Percentiles rank a stretch among this genome's conserved stretches.
phyloP scores from a whole-genome alignment of 2,113 vertebrate species.

The Chelonoidis abingdonii region DNA sequence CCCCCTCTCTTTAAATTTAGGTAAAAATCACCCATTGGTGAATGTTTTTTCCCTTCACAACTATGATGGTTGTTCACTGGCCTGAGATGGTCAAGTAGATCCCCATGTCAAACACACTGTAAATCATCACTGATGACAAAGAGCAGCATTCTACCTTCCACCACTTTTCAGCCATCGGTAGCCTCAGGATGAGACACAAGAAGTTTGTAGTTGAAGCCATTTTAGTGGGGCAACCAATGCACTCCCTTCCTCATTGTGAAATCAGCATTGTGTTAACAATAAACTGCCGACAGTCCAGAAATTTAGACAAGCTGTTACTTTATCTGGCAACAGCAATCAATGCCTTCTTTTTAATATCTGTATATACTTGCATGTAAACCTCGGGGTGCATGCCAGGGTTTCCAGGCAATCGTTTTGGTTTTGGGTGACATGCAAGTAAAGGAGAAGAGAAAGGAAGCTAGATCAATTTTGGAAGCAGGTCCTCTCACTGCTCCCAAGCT shows the following conservation, averaged over 20 bases:
- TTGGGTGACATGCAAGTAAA: slow-evolving; percentile 13
- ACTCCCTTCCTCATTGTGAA: not conserved
- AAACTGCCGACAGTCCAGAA: not conserved
- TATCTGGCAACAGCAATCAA: not conserved
- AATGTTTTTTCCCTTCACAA: too few relatives aligned
- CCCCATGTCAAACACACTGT: not conserved
- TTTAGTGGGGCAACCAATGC: not conserved
- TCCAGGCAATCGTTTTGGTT: slow-evolving; percentile 5
- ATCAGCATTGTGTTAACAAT: not conserved
- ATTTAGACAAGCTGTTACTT: slow-evolving; percentile 9
- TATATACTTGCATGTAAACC: not conserved
- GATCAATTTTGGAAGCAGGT: slow-evolving; percentile 16
- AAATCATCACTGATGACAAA: not conserved
- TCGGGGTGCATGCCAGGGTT: slow-evolving; percentile 3
- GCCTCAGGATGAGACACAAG: not conserved
- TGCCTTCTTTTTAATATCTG: not conserved
- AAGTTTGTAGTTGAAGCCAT: not conserved
- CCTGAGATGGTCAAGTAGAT: not conserved
- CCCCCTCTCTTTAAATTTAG: not conserved
- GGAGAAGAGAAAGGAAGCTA: slow-evolving; percentile 6
- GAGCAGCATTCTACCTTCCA: not conserved
- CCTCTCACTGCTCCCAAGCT: slow-evolving; percentile 23
- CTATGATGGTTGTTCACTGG: not conserved
- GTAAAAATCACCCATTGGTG: not conserved
- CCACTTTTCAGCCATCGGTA: not conserved